Base-by-base conservation (phyloP, 2,797 vertebrate species). In the Urophycis tenuis region DNA sequence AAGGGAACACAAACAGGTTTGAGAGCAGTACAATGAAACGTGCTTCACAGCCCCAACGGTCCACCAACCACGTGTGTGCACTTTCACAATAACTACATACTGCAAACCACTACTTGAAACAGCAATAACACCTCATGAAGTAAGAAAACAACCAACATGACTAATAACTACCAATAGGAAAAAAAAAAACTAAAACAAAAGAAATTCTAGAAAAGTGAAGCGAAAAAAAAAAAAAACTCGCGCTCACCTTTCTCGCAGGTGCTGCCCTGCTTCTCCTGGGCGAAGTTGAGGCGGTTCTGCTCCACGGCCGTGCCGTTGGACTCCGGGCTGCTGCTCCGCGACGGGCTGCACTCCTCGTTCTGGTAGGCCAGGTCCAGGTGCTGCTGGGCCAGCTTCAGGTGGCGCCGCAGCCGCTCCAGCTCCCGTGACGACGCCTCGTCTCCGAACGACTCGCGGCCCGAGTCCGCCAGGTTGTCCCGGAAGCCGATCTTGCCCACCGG, bases 231-330 rank as follows among this genome's bases (percentile, higher is more conserved):
- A 5, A 3, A 22, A 5, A 35, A 10, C 19, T 7, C 14, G 6
- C 6, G 0, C 78, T 85, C 78, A 93, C 93, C 92, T 91, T 95
- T 95, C 22, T 96, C 94, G 0, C 93, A 94, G 8, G 90, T 73
- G 0, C 91, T 78, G 0, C 92, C 95, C 80, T 95, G 94, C 84
- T 96, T 96, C 92, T 97, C 96, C 0, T 97, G 96, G 31, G 95
- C 96, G 0, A 96, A 93, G 91, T 97, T 97, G n/a, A 96, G 92
- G 41, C 95, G 89, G 89, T 97, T 97, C 92, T 97, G 96, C 80
- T 96, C 95, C 0, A 91, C 95, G 0, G 96, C 95, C 0, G 95
- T 95, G 74, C 95, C 94, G 0, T 97, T 97, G 53, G 94, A 95
- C 90, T 96, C 95, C 0, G 96, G 96, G 81, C 96, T 97, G 92